Evolutionary conservation across 2,113 vertebrate genomes (phyloP), one percentile per base, ranked within the genome.

Genomic region (Ptychochromis oligacanthus): DNA sequence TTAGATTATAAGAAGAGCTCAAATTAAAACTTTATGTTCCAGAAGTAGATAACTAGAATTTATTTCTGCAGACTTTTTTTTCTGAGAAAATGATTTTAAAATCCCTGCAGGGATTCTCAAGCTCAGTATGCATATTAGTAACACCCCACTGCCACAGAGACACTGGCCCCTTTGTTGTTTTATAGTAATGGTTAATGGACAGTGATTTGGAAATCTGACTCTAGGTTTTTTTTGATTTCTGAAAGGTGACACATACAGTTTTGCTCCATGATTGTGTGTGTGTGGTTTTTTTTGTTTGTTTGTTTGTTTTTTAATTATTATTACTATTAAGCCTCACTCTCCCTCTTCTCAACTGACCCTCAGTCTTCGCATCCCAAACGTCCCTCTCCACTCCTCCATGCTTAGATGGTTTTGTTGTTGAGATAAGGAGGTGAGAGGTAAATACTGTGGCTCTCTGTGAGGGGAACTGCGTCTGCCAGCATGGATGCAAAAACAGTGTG

Each of bases 381-480:
- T 36, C 59, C 67, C 26, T 46, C 75, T 38, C 65, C 31, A 24
- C n/a, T 84, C 58, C 70, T 56, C 46, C 84, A 60, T 82, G 85
- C 86, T 86, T 78, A 46, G 78, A 74, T 89, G 90, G 77, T 77
- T 84, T 70, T 75, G 83, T 78, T 85, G 31, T 58, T 76, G 85
- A 94, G 94, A 96, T 95, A 95, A 93, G 93, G 84, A 94, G 93
- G 93, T 93, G 93, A 93, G 91, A 94, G 90, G 84, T 93, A 93
- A 94, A 94, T 90, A 92, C 65, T 75, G 54, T 77, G 46, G 65
- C 77, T 79, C 76, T 86, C 22, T 59, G 49, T 12, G 65, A 38
- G 83, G 67, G 75, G 24, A 58, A n/a, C 57, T 62, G 82, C 17
- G 80, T 65, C 77, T 93, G 93, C 88, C 86, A 88, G 80, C 88